Evolutionary conservation across 2,797 vertebrate genomes (phyloP), one percentile per base, ranked within the genome.

Genomic region (Sebastes nivosus): DNA sequence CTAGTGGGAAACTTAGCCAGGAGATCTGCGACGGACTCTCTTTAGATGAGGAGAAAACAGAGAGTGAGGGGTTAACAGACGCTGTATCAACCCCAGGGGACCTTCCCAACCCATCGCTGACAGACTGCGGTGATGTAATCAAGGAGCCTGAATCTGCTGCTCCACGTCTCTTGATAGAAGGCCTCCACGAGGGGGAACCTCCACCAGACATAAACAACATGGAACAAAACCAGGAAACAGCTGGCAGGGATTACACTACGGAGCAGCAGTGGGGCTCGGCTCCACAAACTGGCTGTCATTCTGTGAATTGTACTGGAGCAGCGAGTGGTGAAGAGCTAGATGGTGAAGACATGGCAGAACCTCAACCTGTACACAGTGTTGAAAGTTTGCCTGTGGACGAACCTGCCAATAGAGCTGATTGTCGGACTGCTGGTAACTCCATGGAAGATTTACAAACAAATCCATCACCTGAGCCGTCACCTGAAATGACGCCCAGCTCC

Each of bases 221-320:
- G 75, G 89, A 94, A 94, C 93, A 95, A 94, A 94, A 92, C 87
- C 93, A 95, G 94, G 94, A 95, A 95, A 93, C 93, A 94, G 93
- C 94, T 95, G 93, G 82, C 80, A 46, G 82, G 92, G 92, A 94
- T 94, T 92, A 93, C 70, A 18, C 69, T 30, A 55, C 60, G 6
- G 90, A 92, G 73, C 79, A 89, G 75, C 75, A 87, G 72, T 5
- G 42, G 75, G 76, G 75, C 81, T 85, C 25, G 70, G 71, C 86
- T 85, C 34, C 78, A 87, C 83, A 85, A 75, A 75, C 86, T 57
- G 71, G 34, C 46, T 64, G 65, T 90, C 84, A 88, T 77, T 87
- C 82, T 81, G 92, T 77, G 84, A 90, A 66, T 66, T 81, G 78
- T 70, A 32, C 76, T 76, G 84, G 36, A 64, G 58, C 72, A 66